Evolutionary conservation across 2,113 vertebrate species (phyloP), one percentile per base, ranked within the genome.

Genomic region (Puffinus mauretanicus): DNA sequence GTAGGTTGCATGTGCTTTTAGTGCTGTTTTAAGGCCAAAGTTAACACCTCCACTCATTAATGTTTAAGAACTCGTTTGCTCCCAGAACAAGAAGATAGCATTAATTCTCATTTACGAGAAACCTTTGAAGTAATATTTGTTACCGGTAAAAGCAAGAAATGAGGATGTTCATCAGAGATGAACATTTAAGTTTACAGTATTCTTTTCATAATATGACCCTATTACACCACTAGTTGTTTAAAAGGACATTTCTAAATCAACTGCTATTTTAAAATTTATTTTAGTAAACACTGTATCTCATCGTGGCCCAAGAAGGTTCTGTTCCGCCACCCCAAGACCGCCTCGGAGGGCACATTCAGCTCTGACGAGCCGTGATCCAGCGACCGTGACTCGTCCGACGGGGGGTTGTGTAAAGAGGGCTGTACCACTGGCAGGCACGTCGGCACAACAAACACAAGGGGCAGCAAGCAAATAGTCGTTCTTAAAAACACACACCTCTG

Each of bases 391-490:
- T 96, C 5, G 4, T 36, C 72, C n/a, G 40, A 78, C 0, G 1
- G 80, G 84, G 70, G n/a, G 40, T 90, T 94, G 96, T 93, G 82
- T n/a, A 92, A 96, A 96, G 91, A 96, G 57, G 18, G 69, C 93
- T 94, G 94, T 82, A 62, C 94, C 88, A 65, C 38, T 93, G 96
- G 66, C 67, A 90, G 62, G 46, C 30, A 91, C 38, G 26, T 51
- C 3, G 10, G 88, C 73, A 82, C 81, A 91, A 24, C 96, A 98
- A 98, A 97, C 69, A 96, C 47, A 42, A 69, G 76, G 73, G 90
- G 71, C 93, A 84, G 46, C 2, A 7, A 61, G 81, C 91, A 94
- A 93, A 92, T 11, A 92, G 51, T 27, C 4, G 4, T 89, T 96
- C 86, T 38, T 89, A 55, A 94, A 88, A 93, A 22, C 66, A 76